Evolutionary conservation across 2,888 invertebrate genomes (phyloP).

Genomic region (Phortica magna): DNA sequence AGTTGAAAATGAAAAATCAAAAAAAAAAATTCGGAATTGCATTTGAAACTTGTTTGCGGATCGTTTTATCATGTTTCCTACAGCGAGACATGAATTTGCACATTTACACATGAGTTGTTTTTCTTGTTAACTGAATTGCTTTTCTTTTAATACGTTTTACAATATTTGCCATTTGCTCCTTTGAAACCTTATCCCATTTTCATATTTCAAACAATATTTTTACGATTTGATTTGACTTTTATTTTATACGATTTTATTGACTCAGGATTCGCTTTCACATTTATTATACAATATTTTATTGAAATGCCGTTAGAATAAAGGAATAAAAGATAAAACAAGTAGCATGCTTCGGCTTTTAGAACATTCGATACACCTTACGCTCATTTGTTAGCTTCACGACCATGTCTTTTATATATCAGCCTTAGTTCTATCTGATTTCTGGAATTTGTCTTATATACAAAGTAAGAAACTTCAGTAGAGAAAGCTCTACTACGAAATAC

Average conservation of each 20-base stretch:
- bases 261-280: background rate
- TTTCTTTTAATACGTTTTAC: background rate
- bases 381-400: no score
- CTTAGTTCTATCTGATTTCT: no score
- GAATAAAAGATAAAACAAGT: no score
- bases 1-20: slow-evolving; percentile 45
- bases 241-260: background rate
- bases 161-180: no score
- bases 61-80: slow-evolving; percentile 33
- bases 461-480: no score
- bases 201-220: background rate
- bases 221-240: background rate
- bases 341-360: no score
- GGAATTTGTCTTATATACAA: no score
- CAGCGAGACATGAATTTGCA: slow-evolving; percentile 29
- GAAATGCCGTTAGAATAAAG: background rate
- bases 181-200: no score
- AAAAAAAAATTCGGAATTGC: slow-evolving; percentile 37
- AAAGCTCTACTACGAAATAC: no score
- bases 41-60: slow-evolving; percentile 12
- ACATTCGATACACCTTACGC: no score
- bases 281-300: background rate
- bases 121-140: slow-evolving; percentile 27
- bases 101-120: slow-evolving; percentile 33
- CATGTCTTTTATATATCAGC: no score